Conservation (phyloP, 2,797 vertebrate species). For the Poecilia gillii region DNA sequence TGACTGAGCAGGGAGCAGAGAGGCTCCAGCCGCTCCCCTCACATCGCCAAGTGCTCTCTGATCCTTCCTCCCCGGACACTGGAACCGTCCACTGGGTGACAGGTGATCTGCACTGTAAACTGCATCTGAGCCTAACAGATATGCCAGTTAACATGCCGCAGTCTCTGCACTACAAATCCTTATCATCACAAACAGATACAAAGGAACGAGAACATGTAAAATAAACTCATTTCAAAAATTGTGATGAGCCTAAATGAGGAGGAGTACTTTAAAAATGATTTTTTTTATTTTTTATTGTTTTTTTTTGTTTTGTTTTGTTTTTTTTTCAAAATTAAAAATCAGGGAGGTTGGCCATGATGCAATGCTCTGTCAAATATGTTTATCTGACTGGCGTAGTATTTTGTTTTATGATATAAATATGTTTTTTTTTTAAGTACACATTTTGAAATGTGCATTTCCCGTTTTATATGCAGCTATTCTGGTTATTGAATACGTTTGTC, state of each 20-base stretch:
- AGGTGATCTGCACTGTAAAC: slow-evolving; percentile 19
- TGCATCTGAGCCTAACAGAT: neutral
- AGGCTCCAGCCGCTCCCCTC: slow-evolving; percentile 11
- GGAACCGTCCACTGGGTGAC: slow-evolving; percentile 22
- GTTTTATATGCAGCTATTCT: neutral
- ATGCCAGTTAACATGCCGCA: neutral
- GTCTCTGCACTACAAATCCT: neutral
- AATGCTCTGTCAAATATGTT: neutral
- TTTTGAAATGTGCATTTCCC: neutral
- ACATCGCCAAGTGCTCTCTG: slow-evolving; percentile 40
- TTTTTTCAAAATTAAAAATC: neutral
- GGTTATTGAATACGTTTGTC: neutral
- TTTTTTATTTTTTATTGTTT: neutral
- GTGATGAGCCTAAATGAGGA: neutral
- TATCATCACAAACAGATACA: neutral
- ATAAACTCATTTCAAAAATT: neutral
- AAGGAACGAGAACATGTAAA: neutral
- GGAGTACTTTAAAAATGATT: neutral
- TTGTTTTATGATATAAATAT: neutral
- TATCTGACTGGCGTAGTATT: neutral
- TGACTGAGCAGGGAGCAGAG: slow-evolving; percentile 11
- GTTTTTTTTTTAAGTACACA: neutral
- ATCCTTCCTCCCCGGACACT: slow-evolving; percentile 14
- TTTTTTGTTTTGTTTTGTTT: too few species aligned
- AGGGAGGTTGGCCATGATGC: neutral